Conservation (phyloP, 2,888 invertebrate genomes). For the Cepaea hortensis region DNA sequence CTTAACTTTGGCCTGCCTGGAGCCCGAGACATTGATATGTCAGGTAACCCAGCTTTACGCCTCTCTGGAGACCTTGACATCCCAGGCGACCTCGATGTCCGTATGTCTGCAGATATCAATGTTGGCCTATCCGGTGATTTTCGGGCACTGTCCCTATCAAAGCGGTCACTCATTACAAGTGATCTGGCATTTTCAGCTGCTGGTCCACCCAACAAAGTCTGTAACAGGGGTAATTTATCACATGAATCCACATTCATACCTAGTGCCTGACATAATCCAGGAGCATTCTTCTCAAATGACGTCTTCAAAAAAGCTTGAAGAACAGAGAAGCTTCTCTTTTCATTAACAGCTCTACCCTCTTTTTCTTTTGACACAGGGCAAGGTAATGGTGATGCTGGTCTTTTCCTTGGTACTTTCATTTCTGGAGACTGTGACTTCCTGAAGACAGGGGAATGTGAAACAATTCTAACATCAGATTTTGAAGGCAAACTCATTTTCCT, state of each 20-base stretch:
- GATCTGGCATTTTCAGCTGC: constrained; percentile 8
- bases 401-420: not conserved
- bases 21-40: not conserved
- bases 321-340: not conserved
- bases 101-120: constrained; percentile 3
- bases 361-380: not conserved
- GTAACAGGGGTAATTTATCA: not conserved
- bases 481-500: constrained; percentile 40
- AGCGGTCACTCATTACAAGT: not conserved
- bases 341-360: constrained; percentile 18
- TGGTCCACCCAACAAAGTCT: not conserved
- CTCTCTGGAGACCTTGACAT: not conserved
- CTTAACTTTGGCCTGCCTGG: not conserved
- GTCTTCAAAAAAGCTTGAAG: not conserved
- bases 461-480: constrained; percentile 22
- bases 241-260: not conserved
- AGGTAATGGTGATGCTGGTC: constrained; percentile 31
- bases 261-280: not conserved
- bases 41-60: not conserved
- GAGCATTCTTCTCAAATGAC: not conserved
- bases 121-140: not conserved
- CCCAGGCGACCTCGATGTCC: not conserved
- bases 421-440: constrained; percentile 27
- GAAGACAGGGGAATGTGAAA: constrained; percentile 27
- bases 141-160: not conserved